These are phyloP conservation scores for Cephalopterus ornatus DNA, from an alignment of 2,113 vertebrate species.

Conservation along the genomic window DNA sequence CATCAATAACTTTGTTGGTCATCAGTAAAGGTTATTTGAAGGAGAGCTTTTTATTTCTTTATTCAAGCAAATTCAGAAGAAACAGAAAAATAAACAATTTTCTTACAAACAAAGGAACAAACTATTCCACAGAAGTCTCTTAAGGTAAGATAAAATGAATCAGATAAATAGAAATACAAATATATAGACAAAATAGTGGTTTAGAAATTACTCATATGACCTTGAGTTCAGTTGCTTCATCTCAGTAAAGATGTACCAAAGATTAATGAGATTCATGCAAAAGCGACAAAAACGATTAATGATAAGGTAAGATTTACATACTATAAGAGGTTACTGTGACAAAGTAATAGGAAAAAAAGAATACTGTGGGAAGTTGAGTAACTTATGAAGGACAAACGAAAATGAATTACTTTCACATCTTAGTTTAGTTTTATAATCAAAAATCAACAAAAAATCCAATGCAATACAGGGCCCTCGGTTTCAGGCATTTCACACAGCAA, in stretches of 20 bases:
- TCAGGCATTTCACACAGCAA: background rate
- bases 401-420: background rate
- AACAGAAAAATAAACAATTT: background rate
- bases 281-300: background rate
- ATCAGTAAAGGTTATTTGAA: constrained; percentile 6
- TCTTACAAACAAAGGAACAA: background rate
- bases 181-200: background rate
- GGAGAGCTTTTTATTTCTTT: background rate
- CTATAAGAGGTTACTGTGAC: background rate
- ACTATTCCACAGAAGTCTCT: background rate
- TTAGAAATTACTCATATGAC: background rate
- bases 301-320: background rate
- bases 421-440: background rate
- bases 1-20: background rate
- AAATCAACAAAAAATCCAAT: background rate
- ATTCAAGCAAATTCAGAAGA: background rate
- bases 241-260: background rate
- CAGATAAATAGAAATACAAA: background rate
- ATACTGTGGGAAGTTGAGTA: background rate
- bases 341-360: background rate
- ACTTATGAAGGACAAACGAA: background rate
- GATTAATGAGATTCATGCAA: constrained; percentile 24
- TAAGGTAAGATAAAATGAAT: background rate
- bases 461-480: background rate
- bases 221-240: background rate